Conservation (phyloP, 2,113 vertebrate genomes). For the Saccopteryx leptura region DNA sequence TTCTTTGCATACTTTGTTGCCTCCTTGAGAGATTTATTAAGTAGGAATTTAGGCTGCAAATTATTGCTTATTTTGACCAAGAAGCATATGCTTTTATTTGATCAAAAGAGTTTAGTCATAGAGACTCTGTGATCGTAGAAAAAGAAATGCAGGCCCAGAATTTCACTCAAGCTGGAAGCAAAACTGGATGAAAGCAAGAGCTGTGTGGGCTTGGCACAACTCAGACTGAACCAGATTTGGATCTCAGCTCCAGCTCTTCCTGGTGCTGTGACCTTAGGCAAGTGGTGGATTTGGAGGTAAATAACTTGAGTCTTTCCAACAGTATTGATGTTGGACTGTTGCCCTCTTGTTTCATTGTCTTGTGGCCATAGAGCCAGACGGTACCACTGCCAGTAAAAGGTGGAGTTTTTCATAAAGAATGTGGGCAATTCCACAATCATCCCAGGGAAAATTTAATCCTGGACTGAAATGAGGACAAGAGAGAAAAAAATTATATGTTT, state of each 20-base stretch:
- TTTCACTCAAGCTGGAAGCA: not conserved
- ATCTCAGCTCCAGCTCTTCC: not conserved
- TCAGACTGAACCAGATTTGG: not conserved
- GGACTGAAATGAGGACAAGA: not conserved
- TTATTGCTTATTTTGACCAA: conserved; percentile 70
- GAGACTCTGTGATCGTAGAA: not conserved
- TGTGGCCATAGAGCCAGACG: not conserved
- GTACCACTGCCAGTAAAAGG: not conserved
- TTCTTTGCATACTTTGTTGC: conserved; percentile 50
- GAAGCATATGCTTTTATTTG: conserved; percentile 73
- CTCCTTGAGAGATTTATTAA: conserved; percentile 69
- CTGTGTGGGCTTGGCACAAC: not conserved
- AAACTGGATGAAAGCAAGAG: not conserved
- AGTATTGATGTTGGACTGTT: not conserved
- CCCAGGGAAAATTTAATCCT: not conserved
- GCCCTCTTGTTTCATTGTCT: not conserved
- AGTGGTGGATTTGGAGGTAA: not conserved
- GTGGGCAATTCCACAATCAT: not conserved
- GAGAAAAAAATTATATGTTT: not conserved
- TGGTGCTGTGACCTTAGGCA: not conserved
- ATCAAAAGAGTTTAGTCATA: conserved; percentile 67
- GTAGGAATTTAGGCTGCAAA: conserved; percentile 41
- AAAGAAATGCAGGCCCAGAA: not conserved
- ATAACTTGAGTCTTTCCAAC: not conserved
- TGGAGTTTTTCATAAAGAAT: not conserved